Evolutionary conservation across 2,797 vertebrate genomes (phyloP), one percentile per base, ranked within the genome.

Genomic region (Sitta carolinensis): DNA sequence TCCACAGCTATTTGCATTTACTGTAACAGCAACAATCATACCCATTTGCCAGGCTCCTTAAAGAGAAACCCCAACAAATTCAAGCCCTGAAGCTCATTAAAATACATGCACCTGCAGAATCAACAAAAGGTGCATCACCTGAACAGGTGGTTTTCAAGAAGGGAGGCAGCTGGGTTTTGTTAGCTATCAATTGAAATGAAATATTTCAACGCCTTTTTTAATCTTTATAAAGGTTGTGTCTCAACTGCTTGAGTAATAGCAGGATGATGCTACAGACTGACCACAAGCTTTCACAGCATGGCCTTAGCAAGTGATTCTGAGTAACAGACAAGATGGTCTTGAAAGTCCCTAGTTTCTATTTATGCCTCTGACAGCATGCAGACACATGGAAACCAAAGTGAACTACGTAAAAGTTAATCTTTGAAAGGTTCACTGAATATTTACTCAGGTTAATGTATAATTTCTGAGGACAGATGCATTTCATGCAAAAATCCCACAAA

Each of bases 401-500:
- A 93, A 95, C 2, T 36, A 84, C 84, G 43, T 73, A 61, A 29
- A 91, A 86, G 79, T 90, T 95, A 87, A 94, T 88, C 38, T 94
- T 90, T 64, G 63, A 95, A 95, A 86, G 67, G 55, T 61, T 95
- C 52, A 79, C 43, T 23, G 66, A 72, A 27, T 86, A 91, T 96
- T 88, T 90, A 69, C 86, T 86, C 76, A 82, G 26, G 86, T 92
- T 95, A 93, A 91, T 78, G 62, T 85, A 52, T 61, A 87, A 92
- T 92, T 95, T 85, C 82, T 75, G 57, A 80, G 38, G 42, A 94
- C 34, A 74, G 73, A 72, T 15, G 20, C 29, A 63, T 58, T 78
- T 75, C 4, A 86, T 5, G 43, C 19, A 75, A 84, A 93, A 87
- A 64, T 43, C 25, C 42, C 40, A 81, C 13, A n/a, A 90, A 86